A percentile compares a stretch with the other conserved stretches of the same genome.
Conservation (phyloP, 1,140 invertebrate species). For the Ctenoplectra terminalis region DNA sequence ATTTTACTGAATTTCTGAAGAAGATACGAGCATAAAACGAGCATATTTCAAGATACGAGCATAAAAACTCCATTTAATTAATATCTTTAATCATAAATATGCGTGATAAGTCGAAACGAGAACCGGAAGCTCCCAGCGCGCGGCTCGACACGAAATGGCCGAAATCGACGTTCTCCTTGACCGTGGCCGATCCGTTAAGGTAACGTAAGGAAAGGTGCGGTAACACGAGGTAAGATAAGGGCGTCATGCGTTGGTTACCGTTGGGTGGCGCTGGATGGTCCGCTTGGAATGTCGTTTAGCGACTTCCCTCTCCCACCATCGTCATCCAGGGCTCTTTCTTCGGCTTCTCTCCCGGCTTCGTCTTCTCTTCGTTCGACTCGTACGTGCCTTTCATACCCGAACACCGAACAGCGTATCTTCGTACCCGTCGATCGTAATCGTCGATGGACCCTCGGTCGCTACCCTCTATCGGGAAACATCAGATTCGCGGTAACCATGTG, state of each 20-base stretch:
- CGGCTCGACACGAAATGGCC: constrained; percentile 22
- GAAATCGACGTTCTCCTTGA: constrained; percentile 53
- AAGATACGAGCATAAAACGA: no score
- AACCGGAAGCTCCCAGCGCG: not conserved
- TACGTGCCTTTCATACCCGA: constrained; percentile 58
- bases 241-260: constrained; percentile 80
- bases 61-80: not conserved
- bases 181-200: constrained; percentile 65
- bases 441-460: constrained; percentile 20
- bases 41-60: not conserved
- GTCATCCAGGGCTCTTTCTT: constrained; percentile 62
- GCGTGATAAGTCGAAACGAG: not conserved
- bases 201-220: constrained; percentile 62
- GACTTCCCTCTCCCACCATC: constrained; percentile 76
- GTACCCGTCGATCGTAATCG: constrained; percentile 57
- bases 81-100: not conserved
- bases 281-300: constrained; percentile 81
- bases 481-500: not conserved
- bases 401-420: constrained; percentile 54
- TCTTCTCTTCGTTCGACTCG: constrained; percentile 37
- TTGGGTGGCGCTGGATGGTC: constrained; percentile 80
- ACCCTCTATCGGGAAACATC: constrained; percentile 4
- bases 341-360: constrained; percentile 33
- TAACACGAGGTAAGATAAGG: constrained; percentile 70
- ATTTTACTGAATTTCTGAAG: not conserved